Base-by-base conservation (phyloP, 2,113 vertebrate genomes). In the Cololabis saira region DNA sequence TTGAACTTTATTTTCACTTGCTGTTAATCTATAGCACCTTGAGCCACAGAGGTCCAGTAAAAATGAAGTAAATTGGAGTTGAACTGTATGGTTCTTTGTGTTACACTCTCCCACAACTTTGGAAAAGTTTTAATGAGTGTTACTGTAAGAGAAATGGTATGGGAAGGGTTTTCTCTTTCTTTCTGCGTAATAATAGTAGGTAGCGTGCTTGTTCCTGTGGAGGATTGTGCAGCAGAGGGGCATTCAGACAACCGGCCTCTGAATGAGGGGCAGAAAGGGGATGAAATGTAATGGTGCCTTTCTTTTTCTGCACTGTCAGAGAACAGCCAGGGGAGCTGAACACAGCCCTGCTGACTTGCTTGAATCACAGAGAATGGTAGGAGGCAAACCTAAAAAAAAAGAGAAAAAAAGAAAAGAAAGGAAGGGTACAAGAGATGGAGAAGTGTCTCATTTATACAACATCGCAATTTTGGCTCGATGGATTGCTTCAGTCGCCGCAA, bases 51-150 rank as follows among this genome's bases (percentile, higher is more conserved):
- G 30, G 61, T 59, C 42, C 44, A 63, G 54, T 41, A 33, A 14
- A 60, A 68, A 81, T 57, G 44, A 68, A 66, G 71, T 53, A 80
- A 81, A 82, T 65, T 71, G 44, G 42, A 63, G 37, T 42, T 52
- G 59, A 73, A 71, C 59, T 45, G 55, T 37, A 44, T 59, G 53
- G 13, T 59, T 50, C 22, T 62, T 41, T 56, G 48, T 56, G 52
- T 79, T 71, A 63, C 19, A 50, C 52, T 76, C 48, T 58, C 47
- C 51, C 51, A 56, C n/a, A 12, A 60, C 66, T 81, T 44, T 51
- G 74, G 52, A 53, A 80, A 81, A 82, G 60, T 76, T 89, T 82
- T 74, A 86, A 84, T 87, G 78, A 83, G 80, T 76, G 79, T 81
- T 67, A 64, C 49, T 17, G 19, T 3, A 2, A 45, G 49, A 65